Evolutionary conservation across 2,888 invertebrate species (phyloP), one percentile per base, ranked within the genome.

Genomic region (Rotaria sp.): DNA sequence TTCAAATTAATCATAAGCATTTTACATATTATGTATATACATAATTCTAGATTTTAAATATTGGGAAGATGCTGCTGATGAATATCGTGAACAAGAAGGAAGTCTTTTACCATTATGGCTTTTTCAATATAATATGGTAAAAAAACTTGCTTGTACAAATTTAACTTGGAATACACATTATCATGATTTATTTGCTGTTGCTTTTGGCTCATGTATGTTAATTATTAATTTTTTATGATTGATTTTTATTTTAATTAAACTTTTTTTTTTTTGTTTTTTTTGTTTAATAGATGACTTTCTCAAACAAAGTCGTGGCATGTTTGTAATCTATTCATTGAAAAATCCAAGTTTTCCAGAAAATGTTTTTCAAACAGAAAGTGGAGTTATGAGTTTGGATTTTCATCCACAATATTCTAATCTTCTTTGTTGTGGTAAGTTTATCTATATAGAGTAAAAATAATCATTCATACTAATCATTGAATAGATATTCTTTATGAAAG

Each of bases 51-150:
- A 97, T 92, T 97, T 96, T 92, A 94, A 95, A 88, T 97, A 96
- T 91, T 97, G 96, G 94, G 96, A 97, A 90, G 97, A 97, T 91
- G 95, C 95, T 0, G 95, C 96, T 0, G 97, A 97, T 92, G 96
- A 97, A 91, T 97, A 94, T 91, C 94, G 96, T 85, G 95, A 96
- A 85, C 94, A 95, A 85, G 95, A 96, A 92, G 97, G 97, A 13
- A 96, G 96, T 0, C 91, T 97, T 57, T 92, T 97, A 85, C 97
- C 97, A 0, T 92, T 97, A 3, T 97, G 97, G 97, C 96, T 95
- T 91, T 91, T 91, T 88, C 93, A 93, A 41, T 90, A 94, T 89
- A 95, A 96, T 67, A 94, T 94, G 88, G 94, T 95, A 88, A 94
- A 94, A 88, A 94, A 94, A 89, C 94, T 95, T 90, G 94, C 95